A percentile compares a stretch with the other conserved stretches of the same genome.
These are phyloP conservation scores for Andrena camellia DNA, from an alignment of 2,888 invertebrate species.

Conservation along the genomic window DNA sequence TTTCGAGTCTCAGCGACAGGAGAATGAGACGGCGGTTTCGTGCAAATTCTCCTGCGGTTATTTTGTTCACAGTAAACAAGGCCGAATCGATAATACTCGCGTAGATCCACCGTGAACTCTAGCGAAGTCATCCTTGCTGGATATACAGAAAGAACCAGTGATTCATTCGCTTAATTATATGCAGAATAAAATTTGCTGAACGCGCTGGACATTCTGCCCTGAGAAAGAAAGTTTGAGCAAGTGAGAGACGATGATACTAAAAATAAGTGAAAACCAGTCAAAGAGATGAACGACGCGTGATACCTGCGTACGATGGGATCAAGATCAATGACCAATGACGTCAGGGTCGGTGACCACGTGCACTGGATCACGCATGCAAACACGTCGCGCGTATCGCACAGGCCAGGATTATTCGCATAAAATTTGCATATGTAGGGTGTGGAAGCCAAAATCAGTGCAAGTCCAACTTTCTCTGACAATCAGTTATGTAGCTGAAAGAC, in stretches of 20 bases:
- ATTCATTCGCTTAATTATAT: not conserved
- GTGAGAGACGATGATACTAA: not conserved
- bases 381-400: not conserved
- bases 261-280: not conserved
- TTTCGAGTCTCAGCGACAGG: not conserved
- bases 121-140: no score
- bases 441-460: not conserved
- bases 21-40: not conserved
- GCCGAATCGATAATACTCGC: no score
- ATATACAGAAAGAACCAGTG: not conserved
- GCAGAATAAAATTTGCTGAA: not conserved
- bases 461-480: not conserved
- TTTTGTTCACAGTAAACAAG: not conserved
- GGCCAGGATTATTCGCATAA: slow-evolving; percentile 36
- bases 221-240: not conserved
- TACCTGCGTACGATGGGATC: slow-evolving; percentile 31
- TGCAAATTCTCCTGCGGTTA: not conserved
- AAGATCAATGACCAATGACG: slow-evolving; percentile 85
- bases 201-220: not conserved
- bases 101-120: no score
- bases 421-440: slow-evolving; percentile 10
- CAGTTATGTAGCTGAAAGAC: no score
- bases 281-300: slow-evolving; percentile 25
- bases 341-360: slow-evolving; percentile 87
- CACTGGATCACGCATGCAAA: slow-evolving; percentile 45